Evolutionary conservation across 2,113 vertebrate species (phyloP), one percentile per base, ranked within the genome.

Genomic region (Stigmatopora argus): DNA sequence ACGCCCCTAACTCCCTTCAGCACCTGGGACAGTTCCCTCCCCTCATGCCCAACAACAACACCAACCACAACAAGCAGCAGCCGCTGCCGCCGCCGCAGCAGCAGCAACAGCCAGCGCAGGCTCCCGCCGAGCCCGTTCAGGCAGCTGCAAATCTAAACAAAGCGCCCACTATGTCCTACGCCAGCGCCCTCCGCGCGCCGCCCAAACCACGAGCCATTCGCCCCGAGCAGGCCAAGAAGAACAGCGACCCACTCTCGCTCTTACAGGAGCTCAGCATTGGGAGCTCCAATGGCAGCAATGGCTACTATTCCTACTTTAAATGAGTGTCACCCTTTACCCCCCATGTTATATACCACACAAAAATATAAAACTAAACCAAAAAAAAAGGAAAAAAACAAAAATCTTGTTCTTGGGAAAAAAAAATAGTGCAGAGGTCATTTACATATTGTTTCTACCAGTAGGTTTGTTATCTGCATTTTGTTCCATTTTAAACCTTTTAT

Each of bases 241-340:
- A 95, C 85, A 98, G 95, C 59, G 95, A 99, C 89, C 97, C 97
- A 38, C 89, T 99, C 75, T 95, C 97, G 85, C 92, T 98, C 85
- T 94, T 99, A 81, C 96, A 99, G 88, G 97, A 99, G 89, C 95
- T 99, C 83, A 98, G 94, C 90, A 93, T 99, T 91, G 95, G 96
- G 88, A 97, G 97, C 92, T 94, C 96, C 82, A 94, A 96, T 62
- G 94, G 94, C 94, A 96, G 95, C 93, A 99, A 98, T 77, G 97
- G 97, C 89, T 98, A 98, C 91, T 99, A 99, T 88, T 98, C 97
- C 79, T 99, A 99, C 92, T 99, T 99, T 93, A 97, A 99, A 92
- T 99, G 91, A 97, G 89, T 88, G 52, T 75, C 74, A 31, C 72
- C 55, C 62, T 15, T 31, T 31, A 31, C 26, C 26, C 26, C 46